Evolutionary conservation across 2,888 invertebrate genomes (phyloP).

Genomic region (Eucriotettix oculatus): DNA sequence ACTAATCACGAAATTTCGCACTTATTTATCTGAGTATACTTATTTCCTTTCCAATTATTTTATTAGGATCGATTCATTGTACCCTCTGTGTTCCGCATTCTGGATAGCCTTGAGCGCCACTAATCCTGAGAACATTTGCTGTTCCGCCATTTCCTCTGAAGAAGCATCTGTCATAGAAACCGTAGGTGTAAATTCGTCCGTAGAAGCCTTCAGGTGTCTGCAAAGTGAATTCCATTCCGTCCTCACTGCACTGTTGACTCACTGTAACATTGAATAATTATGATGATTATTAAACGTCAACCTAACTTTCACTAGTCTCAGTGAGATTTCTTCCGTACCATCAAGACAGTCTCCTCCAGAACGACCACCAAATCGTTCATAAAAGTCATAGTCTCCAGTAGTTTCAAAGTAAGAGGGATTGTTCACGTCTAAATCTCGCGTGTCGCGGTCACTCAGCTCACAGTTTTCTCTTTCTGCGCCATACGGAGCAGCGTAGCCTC

Average conservation of each 20-base stretch:
- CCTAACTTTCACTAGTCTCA: no score
- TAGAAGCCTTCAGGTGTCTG: slow-evolving; percentile 77
- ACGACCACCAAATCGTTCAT: slow-evolving; percentile 59
- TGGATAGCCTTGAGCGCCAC: slow-evolving; percentile 82
- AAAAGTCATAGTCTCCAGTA: slow-evolving; percentile 69
- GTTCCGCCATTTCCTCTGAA: slow-evolving; percentile 81
- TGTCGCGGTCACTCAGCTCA: slow-evolving; percentile 75
- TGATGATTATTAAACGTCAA: background rate
- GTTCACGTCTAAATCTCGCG: slow-evolving; percentile 64
- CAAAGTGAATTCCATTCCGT: slow-evolving; percentile 86
- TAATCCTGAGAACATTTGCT: slow-evolving; percentile 65
- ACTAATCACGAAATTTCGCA: no score
- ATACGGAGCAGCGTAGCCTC: slow-evolving; percentile 39
- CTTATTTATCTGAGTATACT: no score
- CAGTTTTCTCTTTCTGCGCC: slow-evolving; percentile 61
- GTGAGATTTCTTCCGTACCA: slow-evolving; percentile 33
- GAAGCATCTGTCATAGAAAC: slow-evolving; percentile 80
- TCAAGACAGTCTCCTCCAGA: slow-evolving; percentile 66
- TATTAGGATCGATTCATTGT: slow-evolving; percentile 4
- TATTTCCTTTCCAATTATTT: no score
- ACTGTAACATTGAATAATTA: slow-evolving; percentile 33
- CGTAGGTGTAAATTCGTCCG: slow-evolving; percentile 81
- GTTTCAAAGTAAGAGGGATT: slow-evolving; percentile 75
- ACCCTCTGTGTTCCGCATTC: slow-evolving; percentile 83
- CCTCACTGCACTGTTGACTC: slow-evolving; percentile 80